Evolutionary conservation across 1,140 invertebrate species (phyloP), one percentile per base, ranked within the genome.

Genomic region (Ceratoteleas bidentatus): DNA sequence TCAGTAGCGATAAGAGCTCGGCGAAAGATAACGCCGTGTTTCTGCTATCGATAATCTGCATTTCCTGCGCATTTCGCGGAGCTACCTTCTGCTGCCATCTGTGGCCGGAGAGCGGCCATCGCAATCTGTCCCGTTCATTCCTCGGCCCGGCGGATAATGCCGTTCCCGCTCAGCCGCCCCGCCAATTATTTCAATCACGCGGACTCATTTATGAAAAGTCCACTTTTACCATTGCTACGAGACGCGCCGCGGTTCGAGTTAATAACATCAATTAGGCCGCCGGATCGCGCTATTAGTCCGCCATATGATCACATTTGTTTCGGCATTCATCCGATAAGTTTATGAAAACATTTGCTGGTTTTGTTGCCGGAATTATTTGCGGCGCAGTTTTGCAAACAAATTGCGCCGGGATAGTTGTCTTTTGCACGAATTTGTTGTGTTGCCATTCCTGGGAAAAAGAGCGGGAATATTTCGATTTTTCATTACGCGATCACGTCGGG

Each of bases 21-120:
- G 81, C 81, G 50, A 83, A 79, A 79, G 81, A 84, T 84, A 84
- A 84, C 76, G 76, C 77, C 58, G 62, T 77, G 81, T 84, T 84
- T 84, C 64, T 81, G 54, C 60, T 80, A 85, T 86, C 78, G 77
- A 85, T 81, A 84, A 86, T 85, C 80, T 82, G 70, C 72, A 81
- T 85, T 85, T 85, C 69, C 77, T 76, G 72, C 74, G 62, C 36
- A 73, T 49, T 66, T 76, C n/a, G 34, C 52, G 50, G 68, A 73
- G 70, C 58, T 65, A 49, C 52, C 78, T 81, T 66, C 85, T 89
- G 86, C 88, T 88, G 88, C 88, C 88, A 90, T 89, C 88, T 89
- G 84, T 87, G 74, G 66, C 40, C 60, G 34, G 65, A 70, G 65
- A 56, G 43, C 33, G 11, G 68, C 53, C 52, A 73, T 61, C 74